These are phyloP conservation scores for Erpobdella octoculata DNA, from an alignment of 2,888 invertebrate species.

Conservation along the genomic window DNA sequence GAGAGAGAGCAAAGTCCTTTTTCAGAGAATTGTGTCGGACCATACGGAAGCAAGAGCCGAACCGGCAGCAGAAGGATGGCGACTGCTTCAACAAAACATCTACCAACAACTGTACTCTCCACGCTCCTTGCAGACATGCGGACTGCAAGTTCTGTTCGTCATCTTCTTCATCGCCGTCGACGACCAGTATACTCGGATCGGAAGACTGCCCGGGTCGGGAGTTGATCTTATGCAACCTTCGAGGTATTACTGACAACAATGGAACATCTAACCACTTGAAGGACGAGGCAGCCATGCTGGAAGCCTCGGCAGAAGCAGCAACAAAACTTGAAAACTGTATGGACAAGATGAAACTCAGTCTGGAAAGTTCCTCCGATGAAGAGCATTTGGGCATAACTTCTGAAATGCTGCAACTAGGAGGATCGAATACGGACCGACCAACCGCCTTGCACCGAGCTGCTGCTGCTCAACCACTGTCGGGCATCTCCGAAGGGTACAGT, in stretches of 20 bases:
- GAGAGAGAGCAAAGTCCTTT: conserved; percentile 16
- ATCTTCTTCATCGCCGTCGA: neutral
- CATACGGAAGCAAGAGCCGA: neutral
- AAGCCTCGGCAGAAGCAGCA: too few relatives aligned
- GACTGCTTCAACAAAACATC: neutral
- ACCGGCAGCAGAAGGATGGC: too few relatives aligned
- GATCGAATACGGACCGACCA: neutral
- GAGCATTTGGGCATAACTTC: neutral
- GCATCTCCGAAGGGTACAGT: neutral
- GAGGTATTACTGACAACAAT: neutral
- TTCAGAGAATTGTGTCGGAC: conserved; percentile 12
- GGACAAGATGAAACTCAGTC: neutral
- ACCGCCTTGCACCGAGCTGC: neutral
- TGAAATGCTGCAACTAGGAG: neutral
- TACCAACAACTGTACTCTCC: neutral
- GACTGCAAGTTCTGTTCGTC: neutral
- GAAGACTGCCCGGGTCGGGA: neutral
- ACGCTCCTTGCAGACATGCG: neutral
- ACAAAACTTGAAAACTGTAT: neutral
- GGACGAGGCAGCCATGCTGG: neutral
- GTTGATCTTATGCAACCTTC: neutral
- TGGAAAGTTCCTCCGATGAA: neutral
- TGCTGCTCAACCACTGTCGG: neutral
- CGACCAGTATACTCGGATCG: neutral
- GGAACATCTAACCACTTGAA: conserved; percentile 2